Conservation (phyloP, 2,888 invertebrate genomes). For the Mylabris sibirica region DNA sequence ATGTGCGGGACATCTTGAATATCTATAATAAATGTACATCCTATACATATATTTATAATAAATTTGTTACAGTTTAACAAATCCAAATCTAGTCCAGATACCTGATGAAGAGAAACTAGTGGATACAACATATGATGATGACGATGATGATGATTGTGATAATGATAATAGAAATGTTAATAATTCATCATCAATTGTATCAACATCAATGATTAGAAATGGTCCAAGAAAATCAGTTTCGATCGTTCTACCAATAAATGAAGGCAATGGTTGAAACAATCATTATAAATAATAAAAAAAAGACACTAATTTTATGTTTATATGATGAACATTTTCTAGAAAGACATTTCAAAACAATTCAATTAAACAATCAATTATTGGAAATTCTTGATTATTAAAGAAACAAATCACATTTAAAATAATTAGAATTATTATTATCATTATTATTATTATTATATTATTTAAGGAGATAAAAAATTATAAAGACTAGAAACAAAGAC, state of each 20-base stretch:
- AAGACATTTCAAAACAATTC: neutral
- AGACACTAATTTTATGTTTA: too few species aligned
- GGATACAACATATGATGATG: conserved; percentile 49
- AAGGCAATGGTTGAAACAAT: conserved; percentile 63
- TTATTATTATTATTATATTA: too few species aligned
- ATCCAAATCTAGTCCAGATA: conserved; percentile 58
- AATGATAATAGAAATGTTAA: conserved; percentile 35
- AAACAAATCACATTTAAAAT: neutral
- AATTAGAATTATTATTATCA: neutral
- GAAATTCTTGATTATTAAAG: neutral
- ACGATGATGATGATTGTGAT: conserved; percentile 36
- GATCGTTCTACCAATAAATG: conserved; percentile 67
- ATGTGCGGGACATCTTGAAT: too few species aligned
- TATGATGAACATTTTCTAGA: conserved; percentile 26
- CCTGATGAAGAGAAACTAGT: conserved; percentile 58
- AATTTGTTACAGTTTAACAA: conserved; percentile 47
- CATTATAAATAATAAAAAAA: too few species aligned
- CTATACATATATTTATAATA: too few species aligned
- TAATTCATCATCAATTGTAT: conserved; percentile 16
- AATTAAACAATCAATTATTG: neutral
- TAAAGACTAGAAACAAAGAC: conserved; percentile 25
- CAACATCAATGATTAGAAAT: conserved; percentile 28
- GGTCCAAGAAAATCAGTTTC: conserved; percentile 66
- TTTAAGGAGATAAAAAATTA: neutral
- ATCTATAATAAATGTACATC: neutral